Evolutionary conservation across 2,113 vertebrate genomes (phyloP), one percentile per base, ranked within the genome.

Genomic region (Prochilodus magdalenae): DNA sequence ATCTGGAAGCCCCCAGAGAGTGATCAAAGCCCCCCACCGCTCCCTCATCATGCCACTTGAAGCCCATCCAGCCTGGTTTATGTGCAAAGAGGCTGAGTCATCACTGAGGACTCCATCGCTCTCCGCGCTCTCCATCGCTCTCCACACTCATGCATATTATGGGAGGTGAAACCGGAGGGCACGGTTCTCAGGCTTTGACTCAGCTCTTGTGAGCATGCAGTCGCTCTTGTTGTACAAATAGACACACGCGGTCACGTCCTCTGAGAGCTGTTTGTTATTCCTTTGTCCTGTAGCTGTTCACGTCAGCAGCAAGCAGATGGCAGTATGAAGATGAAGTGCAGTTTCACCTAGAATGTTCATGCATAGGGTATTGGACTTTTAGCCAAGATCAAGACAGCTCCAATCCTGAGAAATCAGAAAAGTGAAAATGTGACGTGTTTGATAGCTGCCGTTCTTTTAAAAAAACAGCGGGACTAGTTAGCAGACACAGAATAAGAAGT

Each of bases 51-150:
- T 66, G 63, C 79, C 65, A 65, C 71, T 79, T 57, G 29, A 85
- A 62, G 63, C 29, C 33, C 75, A 57, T 82, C 71, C 55, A 65
- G 26, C 73, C 75, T 79, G 63, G 73, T 67, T 75, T 79, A 55
- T 83, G 66, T 75, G 47, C 71, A 33, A 49, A 67, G 81, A 80
- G 73, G 60, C 66, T 83, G 80, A 85, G 81, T 83, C 84, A 86
- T 72, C 67, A 70, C 53, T 40, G 24, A 62, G 47, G 66, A 59
- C 73, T 75, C 66, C 33, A 71, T 33, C 26, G 18, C 40, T 15
- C 53, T 69, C 26, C 57, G 24, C 20, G 8, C 29, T 67, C 33
- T 30, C 5, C 0, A 36, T 7, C n/a, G n/a, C n/a, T n/a, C n/a
- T n/a, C n/a, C n/a, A 76, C 11, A 53, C 33, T 16, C 47, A 72